Evolutionary conservation across 2,797 vertebrate species (phyloP), one percentile per base, ranked within the genome.

Genomic region (Acanthurus lineatus): DNA sequence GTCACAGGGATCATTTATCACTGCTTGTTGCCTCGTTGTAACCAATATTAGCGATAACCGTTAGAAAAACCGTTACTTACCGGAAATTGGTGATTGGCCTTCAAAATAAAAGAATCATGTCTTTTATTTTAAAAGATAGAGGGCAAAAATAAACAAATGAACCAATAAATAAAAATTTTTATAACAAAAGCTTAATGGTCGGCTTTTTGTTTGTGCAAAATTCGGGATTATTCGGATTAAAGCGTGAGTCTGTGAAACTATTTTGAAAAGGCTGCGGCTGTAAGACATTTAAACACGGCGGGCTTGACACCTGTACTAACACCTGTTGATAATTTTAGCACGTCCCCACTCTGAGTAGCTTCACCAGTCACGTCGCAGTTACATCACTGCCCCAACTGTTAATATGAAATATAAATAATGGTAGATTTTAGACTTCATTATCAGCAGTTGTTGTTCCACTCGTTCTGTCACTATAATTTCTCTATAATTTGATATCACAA

Each of bases 161-260:
- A 32, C 4, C 14, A 35, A 25, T 16, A 9, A 0, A 9, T 2
- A 6, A 0, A 0, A 25, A 16, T 1, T 1, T 48, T 0, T 5
- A 1, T 20, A 0, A 35, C 0, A n/a, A 16, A 5, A 0, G 4
- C 0, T 1, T 1, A 35, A 20, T 4, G 0, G 15, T 0, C 32
- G 22, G 11, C 2, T 0, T 1, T 4, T 10, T 17, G 2, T n/a
- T 7, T n/a, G 10, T 47, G 7, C 2, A 2, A 17, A 72, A 17
- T 17, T 5, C 15, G 4, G 6, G 1, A 28, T 12, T 6, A 14
- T 22, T 8, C 19, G 0, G 32, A 12, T 17, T 4, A 2, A 53
- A 22, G 3, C 5, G 0, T 12, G 12, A 8, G 22, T 45, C n/a
- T 2, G n/a, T 14, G 42, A 58, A 0, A 16, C 59, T 74, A 71